phyloP scores from a whole-genome alignment of 2,797 vertebrate species.

The Hippoglossus hippoglossus region DNA sequence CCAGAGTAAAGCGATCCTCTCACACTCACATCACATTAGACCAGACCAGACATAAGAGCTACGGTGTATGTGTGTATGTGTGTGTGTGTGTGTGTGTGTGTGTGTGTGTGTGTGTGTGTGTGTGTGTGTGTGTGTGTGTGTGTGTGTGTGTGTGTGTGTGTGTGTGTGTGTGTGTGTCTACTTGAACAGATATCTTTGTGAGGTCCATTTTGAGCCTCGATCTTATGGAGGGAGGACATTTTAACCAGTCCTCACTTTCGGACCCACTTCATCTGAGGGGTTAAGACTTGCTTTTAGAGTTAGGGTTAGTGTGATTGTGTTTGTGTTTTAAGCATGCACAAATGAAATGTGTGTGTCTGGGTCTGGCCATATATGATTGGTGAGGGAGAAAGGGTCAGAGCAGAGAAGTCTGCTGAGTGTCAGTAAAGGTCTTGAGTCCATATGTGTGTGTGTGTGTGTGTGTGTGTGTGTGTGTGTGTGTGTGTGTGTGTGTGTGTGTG shows the following conservation, averaged over 20 bases:
- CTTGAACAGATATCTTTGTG: too few relatives aligned
- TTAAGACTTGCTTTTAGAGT: conserved; percentile 1
- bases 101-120: neutral
- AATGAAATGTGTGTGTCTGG: conserved; percentile 54
- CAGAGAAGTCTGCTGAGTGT: conserved; percentile 43
- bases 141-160: conserved; percentile 21
- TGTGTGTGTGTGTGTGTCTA: neutral
- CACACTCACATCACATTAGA: conserved; percentile 78
- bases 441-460: conserved; percentile 23
- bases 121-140: conserved; percentile 32
- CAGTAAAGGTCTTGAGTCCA: conserved; percentile 24
- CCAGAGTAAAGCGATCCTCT: conserved; percentile 74
- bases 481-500: conserved; percentile 30
- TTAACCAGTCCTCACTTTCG: too few relatives aligned
- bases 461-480: conserved; percentile 23
- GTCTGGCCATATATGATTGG: conserved; percentile 62
- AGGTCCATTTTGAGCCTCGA: too few relatives aligned
- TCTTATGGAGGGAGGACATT: too few relatives aligned
- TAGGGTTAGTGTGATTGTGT: neutral
- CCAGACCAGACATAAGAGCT: conserved; percentile 69
- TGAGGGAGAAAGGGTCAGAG: conserved; percentile 34
- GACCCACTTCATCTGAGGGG: too few relatives aligned
- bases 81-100: conserved; percentile 25
- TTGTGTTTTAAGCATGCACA: conserved; percentile 40
- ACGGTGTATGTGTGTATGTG: conserved; percentile 35